phyloP scores from a whole-genome alignment of 2,888 invertebrate species.

The Lycocerus yunnanus region DNA sequence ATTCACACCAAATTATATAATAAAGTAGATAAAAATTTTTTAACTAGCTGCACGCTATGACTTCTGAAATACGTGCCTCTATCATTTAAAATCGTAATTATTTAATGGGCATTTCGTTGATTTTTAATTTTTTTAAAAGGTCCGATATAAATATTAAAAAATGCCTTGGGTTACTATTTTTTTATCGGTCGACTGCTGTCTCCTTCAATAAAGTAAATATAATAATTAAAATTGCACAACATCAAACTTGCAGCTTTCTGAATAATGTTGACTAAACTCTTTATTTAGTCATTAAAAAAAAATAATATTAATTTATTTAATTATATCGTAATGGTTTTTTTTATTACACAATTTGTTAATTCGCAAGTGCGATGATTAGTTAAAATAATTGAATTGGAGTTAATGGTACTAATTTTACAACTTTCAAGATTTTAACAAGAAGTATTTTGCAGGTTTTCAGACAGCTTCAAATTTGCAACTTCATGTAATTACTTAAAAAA shows the following conservation, averaged over 20 bases:
- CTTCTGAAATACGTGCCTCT: slow-evolving; percentile 27
- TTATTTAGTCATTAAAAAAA: background rate
- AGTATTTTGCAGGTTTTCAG: background rate
- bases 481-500: background rate
- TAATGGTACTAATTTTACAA: background rate
- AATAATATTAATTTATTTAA: background rate
- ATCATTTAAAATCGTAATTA: slow-evolving; percentile 32
- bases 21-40: slow-evolving; percentile 18
- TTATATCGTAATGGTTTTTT: background rate
- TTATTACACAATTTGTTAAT: background rate
- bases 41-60: slow-evolving; percentile 14
- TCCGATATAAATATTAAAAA: background rate
- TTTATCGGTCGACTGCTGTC: background rate
- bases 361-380: background rate
- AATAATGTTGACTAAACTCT: background rate
- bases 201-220: background rate
- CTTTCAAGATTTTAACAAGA: background rate
- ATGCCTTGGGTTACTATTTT: background rate
- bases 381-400: background rate
- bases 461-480: background rate
- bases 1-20: slow-evolving; percentile 13
- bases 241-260: background rate
- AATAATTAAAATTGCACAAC: too few species aligned
- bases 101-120: slow-evolving; percentile 32
- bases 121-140: slow-evolving; percentile 19